Evolutionary conservation across 2,888 invertebrate species (phyloP).

Genomic region (Tubulanus polymorphus): DNA sequence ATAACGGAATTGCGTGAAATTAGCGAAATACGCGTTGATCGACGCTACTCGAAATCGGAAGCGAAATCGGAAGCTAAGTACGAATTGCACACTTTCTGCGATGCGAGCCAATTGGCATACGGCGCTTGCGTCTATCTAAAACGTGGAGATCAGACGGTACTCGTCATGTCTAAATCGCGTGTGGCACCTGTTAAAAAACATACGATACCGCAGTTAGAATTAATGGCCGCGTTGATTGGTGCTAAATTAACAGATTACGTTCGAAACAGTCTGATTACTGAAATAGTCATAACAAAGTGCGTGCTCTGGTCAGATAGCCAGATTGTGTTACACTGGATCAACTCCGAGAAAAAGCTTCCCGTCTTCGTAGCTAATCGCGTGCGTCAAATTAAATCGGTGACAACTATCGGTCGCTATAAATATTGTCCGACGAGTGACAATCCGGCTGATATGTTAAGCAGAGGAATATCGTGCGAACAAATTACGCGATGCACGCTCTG

Average conservation of each 20-base stretch:
- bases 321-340: background rate
- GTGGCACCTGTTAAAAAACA: constrained; percentile 11
- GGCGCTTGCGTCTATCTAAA: constrained; percentile 10
- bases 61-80: background rate
- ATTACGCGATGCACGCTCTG: background rate
- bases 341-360: background rate
- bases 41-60: background rate
- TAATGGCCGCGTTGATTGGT: constrained; percentile 13
- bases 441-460: background rate
- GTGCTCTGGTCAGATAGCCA: background rate
- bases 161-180: constrained; percentile 15
- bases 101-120: constrained; percentile 9
- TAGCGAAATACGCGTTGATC: background rate
- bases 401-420: too few species aligned
- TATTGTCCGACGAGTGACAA: background rate
- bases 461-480: background rate
- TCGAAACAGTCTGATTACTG: too few species aligned
- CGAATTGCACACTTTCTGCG: constrained; percentile 5
- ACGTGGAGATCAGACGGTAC: background rate
- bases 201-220: constrained; percentile 16
- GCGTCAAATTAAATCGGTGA: background rate
- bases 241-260: constrained; percentile 2
- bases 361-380: background rate
- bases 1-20: background rate
- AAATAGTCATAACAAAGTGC: background rate